Base-by-base conservation (phyloP, 2,797 vertebrate genomes). In the Trachops cirrhosus region DNA sequence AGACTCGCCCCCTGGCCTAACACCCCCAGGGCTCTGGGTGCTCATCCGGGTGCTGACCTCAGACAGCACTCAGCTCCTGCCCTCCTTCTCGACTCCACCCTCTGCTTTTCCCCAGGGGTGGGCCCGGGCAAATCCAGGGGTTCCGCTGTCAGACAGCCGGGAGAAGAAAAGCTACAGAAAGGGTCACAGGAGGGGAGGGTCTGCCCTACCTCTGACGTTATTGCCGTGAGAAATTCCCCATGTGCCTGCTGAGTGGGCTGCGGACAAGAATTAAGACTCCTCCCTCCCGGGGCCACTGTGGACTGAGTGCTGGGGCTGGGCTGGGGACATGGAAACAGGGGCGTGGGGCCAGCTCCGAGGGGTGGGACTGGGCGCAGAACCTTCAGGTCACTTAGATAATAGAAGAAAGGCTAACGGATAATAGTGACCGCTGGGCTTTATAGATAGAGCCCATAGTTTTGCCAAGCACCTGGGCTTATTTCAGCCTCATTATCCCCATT, bases 401-500 rank as follows among this genome's bases (percentile, higher is more conserved):
- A 16, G 9, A 2, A 24, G 82, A 37, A 88, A 67, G 46, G n/a
- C 46, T 22, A 11, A 50, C 22, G 7, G 39, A 57, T 32, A 16
- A 48, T 9, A n/a, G 26, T 24, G 62, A 39, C 26, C 5, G 2
- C 46, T 22, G 24, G 22, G 5, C 15, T 32, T 24, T 18, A 2
- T 2, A 11, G 34, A 3, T 2, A 10, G 32, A 62, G 24, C 59
- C 37, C 67, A 34, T 18, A 22, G 10, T 3, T 10, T 48, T 14
- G 7, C 11, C 1, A 44, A n/a, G 10, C 24, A 12, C 4, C 3
- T 6, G 59, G 9, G 44, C 19, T 34, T 10, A 0, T 1, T 4
- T n/a, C 14, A 37, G 21, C 15, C 67, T 80, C 79, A 3, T 16
- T 16, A 5, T 24, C 6, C n/a, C 52, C 26, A 5, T 41, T 39